Conservation (phyloP, 2,888 invertebrate species). For the Chrysotoxum bicinctum region DNA sequence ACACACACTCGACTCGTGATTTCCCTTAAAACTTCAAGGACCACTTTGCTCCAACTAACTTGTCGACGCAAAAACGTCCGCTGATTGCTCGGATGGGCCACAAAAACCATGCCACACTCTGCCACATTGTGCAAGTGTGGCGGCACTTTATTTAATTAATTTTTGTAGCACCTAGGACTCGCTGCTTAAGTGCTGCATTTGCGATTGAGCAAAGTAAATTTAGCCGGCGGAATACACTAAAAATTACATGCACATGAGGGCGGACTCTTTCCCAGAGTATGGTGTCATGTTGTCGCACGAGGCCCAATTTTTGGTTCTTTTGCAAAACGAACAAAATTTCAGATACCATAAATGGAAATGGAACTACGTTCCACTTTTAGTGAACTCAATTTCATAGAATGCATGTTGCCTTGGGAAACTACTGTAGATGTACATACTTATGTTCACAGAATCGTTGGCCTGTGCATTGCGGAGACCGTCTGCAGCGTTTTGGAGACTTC, state of each 20-base stretch:
- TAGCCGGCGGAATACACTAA: slow-evolving; percentile 32
- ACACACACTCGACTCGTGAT: background rate
- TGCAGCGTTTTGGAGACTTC: background rate
- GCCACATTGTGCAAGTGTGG: slow-evolving; percentile 3
- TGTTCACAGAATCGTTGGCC: background rate
- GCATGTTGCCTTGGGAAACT: slow-evolving; percentile 7
- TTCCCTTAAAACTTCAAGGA: background rate
- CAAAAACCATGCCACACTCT: background rate
- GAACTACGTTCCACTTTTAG: slow-evolving; percentile 6
- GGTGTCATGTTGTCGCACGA: slow-evolving; percentile 23
- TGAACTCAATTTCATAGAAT: slow-evolving; percentile 12
- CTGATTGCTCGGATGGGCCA: slow-evolving; percentile 7
- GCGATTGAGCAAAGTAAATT: slow-evolving; percentile 35
- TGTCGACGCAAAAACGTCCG: slow-evolving; percentile 21
- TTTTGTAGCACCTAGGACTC: slow-evolving; percentile 42
- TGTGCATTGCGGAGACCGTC: background rate
- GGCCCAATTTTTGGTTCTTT: slow-evolving; percentile 14
- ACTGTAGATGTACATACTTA: background rate
- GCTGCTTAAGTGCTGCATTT: slow-evolving; percentile 46
- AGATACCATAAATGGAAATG: background rate
- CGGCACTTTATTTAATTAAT: slow-evolving; percentile 65
- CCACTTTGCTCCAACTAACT: slow-evolving; percentile 12
- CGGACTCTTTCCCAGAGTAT: background rate
- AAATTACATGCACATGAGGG: slow-evolving; percentile 22
- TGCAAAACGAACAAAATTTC: background rate